Percentiles rank a stretch among this genome's conserved stretches.
Conservation (phyloP, 2,888 invertebrate species). For the Zhuqinia jingwanae region DNA sequence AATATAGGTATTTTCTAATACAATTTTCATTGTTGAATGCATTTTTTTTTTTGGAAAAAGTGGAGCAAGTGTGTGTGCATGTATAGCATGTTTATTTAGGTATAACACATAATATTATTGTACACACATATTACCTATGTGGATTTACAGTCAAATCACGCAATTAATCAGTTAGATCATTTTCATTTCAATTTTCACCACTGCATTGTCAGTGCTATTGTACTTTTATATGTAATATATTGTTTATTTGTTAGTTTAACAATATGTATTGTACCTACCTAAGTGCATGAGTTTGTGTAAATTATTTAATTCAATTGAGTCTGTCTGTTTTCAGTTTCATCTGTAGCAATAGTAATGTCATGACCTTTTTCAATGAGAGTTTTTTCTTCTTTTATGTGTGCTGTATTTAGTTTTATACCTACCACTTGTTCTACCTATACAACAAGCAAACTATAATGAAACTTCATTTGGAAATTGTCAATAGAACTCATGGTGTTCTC, state of each 20-base stretch:
- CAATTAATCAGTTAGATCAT: slow-evolving; percentile 2
- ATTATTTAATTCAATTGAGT: slow-evolving; percentile 15
- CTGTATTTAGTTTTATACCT: not conserved
- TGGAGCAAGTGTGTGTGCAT: slow-evolving; percentile 28
- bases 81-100: slow-evolving; percentile 48
- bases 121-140: no score
- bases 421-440: not conserved
- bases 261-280: not conserved
- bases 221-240: not conserved
- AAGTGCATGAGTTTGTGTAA: not conserved
- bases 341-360: slow-evolving; percentile 23
- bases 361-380: slow-evolving; percentile 26
- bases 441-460: not conserved
- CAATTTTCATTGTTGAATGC: slow-evolving; percentile 25
- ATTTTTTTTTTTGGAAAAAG: slow-evolving; percentile 55
- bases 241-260: not conserved
- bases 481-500: not conserved
- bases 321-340: slow-evolving; percentile 1
- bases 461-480: not conserved
- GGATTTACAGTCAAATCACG: not conserved
- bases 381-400: not conserved
- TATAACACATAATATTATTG: no score
- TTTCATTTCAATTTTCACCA: slow-evolving; percentile 18
- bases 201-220: not conserved
- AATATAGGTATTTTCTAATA: not conserved